Conservation (phyloP, 2,888 invertebrate species). For the Serrognathus titanus region DNA sequence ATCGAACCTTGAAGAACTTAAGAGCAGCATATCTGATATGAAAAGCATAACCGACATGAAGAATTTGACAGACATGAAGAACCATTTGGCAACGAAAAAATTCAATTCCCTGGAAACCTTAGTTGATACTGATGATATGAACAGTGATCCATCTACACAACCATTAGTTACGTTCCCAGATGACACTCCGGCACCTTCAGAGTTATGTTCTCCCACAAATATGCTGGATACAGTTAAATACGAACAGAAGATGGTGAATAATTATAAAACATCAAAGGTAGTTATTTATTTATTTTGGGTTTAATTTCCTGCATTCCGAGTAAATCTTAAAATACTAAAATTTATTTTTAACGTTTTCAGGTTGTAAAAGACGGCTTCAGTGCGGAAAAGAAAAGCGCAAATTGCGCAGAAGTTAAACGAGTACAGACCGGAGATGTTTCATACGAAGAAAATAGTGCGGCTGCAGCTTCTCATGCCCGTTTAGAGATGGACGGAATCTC, state of each 20-base stretch:
- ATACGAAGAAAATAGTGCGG: conserved; percentile 75
- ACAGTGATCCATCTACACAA: conserved; percentile 49
- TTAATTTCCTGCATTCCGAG: background rate
- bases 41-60: conserved; percentile 58
- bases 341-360: conserved; percentile 33
- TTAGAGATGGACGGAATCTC: conserved; percentile 82
- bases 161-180: conserved; percentile 81
- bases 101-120: conserved; percentile 63
- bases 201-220: conserved; percentile 44
- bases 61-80: conserved; percentile 8
- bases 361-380: conserved; percentile 80
- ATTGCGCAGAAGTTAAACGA: conserved; percentile 68
- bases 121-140: conserved; percentile 63
- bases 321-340: background rate
- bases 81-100: conserved; percentile 8
- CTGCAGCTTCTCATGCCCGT: conserved; percentile 73
- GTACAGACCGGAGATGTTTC: conserved; percentile 79
- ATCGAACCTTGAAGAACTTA: conserved; percentile 73
- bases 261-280: conserved; percentile 71
- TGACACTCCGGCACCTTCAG: conserved; percentile 66
- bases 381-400: conserved; percentile 72
- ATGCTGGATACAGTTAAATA: conserved; percentile 67
- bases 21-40: conserved; percentile 84
- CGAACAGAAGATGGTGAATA: conserved; percentile 79
- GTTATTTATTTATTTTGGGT: background rate